phyloP scores from a whole-genome alignment of 2,888 invertebrate species.

The Fabriciana adippe region DNA sequence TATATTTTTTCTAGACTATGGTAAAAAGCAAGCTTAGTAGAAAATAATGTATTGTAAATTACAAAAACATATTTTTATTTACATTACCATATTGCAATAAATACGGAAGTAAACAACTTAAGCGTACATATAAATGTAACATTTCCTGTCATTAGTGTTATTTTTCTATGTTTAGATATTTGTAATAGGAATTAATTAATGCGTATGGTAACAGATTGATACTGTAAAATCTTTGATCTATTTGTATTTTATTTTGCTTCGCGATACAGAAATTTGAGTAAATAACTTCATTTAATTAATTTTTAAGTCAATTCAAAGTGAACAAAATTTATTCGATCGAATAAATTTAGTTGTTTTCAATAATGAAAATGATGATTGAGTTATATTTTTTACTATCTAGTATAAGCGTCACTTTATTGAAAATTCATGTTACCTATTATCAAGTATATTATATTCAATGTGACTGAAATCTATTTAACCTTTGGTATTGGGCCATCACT shows the following conservation, averaged over 20 bases:
- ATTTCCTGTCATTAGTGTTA: not conserved
- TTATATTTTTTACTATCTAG: conserved; percentile 12
- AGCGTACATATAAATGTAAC: too few species aligned
- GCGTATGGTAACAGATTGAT: conserved; percentile 14
- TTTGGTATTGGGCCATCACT: conserved; percentile 47
- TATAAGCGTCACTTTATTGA: conserved; percentile 22
- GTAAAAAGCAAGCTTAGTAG: too few species aligned
- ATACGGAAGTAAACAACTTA: too few species aligned
- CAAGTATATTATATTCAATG: conserved; percentile 44
- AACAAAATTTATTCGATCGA: not conserved
- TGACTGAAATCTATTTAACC: conserved; percentile 47
- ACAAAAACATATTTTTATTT: too few species aligned
- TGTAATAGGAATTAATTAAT: conserved; percentile 1
- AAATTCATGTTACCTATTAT: conserved; percentile 36
- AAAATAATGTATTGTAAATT: too few species aligned
- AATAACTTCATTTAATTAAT: not conserved
- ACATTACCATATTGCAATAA: too few species aligned
- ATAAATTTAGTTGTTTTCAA: not conserved
- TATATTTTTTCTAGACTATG: too few species aligned
- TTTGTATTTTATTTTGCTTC: conserved; percentile 4
- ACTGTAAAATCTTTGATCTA: conserved; percentile 7
- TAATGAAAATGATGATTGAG: not conserved
- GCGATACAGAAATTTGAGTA: not conserved
- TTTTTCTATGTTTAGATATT: conserved; percentile 6
- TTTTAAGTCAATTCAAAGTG: not conserved